Base-by-base conservation (phyloP, 2,797 vertebrate species). In the Aplochiton taeniatus region DNA sequence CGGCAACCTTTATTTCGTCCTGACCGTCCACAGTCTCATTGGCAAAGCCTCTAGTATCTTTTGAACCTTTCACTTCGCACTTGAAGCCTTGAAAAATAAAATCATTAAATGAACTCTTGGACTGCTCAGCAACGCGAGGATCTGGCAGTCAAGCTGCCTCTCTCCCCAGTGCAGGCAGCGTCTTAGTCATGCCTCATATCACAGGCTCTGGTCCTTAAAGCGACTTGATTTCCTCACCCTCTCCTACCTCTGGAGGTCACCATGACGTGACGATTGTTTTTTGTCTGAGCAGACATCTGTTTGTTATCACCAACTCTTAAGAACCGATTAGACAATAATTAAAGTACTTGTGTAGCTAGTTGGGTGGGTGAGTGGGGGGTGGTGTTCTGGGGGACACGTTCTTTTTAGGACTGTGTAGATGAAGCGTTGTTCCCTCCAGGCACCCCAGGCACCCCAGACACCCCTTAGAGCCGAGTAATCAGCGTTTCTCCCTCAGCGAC, bases 321-420 rank as follows among this genome's bases (percentile, higher is more conserved):
- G 50, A 72, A 74, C 67, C 75, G 75, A 89, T 87, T 84, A 74
- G 80, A 75, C 77, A 76, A 85, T 88, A 90, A 92, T 90, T 87
- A 81, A 88, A 85, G 79, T 82, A 74, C 69, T 79, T 45, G 65
- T 68, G 49, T 53, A 18, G 45, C 75, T 69, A 31, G 31, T 6
- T 31, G 31, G 31, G 31, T 31, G 31, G 31, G 31, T 31, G 31
- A 6, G 31, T 31, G 31, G 31, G 31, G 31, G 31, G 31, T 2
- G 31, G 31, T 2, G 31, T 31, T 31, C n/a, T n/a, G n/a, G n/a
- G n/a, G n/a, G n/a, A n/a, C n/a, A n/a, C 31, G 31, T 31, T 31
- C 73, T 66, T 65, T 65, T 57, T 62, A 50, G 49, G 47, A 42
- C 59, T 12, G 54, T 48, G 19, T n/a, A 63, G 53, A 6, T n/a